Base-by-base conservation (phyloP, 2,797 vertebrate genomes). In the Setipinna tenuifilis region DNA sequence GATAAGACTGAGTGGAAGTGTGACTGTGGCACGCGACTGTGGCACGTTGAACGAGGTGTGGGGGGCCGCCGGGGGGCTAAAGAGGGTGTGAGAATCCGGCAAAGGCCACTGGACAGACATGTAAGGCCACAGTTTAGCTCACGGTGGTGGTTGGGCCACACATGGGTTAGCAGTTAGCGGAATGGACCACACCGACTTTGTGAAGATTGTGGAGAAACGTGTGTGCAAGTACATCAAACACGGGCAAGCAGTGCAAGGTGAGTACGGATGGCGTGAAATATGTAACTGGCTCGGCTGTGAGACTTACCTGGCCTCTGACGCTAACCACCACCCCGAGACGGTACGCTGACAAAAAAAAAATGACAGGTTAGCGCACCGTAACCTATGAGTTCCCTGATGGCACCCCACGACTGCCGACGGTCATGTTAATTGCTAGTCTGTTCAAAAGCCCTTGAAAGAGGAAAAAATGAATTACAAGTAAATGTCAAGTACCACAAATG, bases 171-270 rank as follows among this genome's bases (percentile, higher is more conserved):
- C 31, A 16, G 44, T 44, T 14, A 41, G 17, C 16, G 58, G 17
- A 83, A 91, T 90, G 91, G 89, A 89, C 68, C 82, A 82, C 19
- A 82, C 84, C 28, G 84, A 41, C 21, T 88, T 91, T 65, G 62
- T 90, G 59, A 83, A 86, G 84, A 90, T 85, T 84, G 86, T 91
- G 82, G 86, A 91, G 81, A 86, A 68, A 50, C 88, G 50, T 23
- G 54, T 91, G 61, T 85, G 86, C 81, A 84, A 80, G 19, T 84
- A 80, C 35, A 85, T 90, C 71, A 89, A 88, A 84, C 48, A n/a
- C 82, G 62, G 71, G 17, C 28, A 31, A n/a, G 44, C 21, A 68
- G 90, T 48, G 23, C 31, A 23, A 59, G 91, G 91, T 91, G 87
- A 91, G 90, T 90, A 65, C 25, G 61, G 41, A 50, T 9, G 16